phyloP scores from a whole-genome alignment of 1,140 invertebrate genomes.

The Drosophila malerkotliana region DNA sequence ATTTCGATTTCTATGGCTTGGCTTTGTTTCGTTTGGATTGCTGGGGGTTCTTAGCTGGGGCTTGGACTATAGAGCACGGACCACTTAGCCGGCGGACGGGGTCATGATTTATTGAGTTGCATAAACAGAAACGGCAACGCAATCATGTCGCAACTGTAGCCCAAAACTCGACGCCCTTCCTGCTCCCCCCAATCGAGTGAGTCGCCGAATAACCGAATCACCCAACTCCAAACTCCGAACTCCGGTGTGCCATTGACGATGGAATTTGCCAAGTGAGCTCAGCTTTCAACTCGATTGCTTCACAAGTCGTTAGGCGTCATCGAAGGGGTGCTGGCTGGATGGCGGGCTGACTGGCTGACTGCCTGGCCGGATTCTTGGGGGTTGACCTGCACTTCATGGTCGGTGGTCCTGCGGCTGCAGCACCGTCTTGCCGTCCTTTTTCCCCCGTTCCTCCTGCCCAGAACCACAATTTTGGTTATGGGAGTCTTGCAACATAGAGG shows the following conservation, averaged over 20 bases:
- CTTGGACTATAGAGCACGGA: conserved; percentile 6
- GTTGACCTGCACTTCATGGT: conserved; percentile 65
- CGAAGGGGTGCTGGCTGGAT: conserved; percentile 21
- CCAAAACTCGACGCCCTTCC: conserved; percentile 38
- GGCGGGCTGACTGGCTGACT: not conserved
- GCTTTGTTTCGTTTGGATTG: conserved; percentile 60
- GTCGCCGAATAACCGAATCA: not conserved
- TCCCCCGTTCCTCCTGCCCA: not conserved
- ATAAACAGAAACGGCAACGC: conserved; percentile 83
- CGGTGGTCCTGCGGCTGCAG: conserved; percentile 38
- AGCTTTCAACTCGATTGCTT: conserved; percentile 82
- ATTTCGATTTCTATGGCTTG: conserved; percentile 62
- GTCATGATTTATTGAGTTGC: conserved; percentile 83
- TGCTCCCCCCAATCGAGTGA: not conserved
- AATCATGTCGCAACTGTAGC: conserved; percentile 76
- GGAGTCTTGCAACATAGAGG: conserved; percentile 45
- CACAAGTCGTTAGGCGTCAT: conserved; percentile 81
- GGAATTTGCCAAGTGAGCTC: conserved; percentile 63
- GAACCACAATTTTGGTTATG: conserved; percentile 62
- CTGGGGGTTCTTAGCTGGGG: conserved; percentile 12
- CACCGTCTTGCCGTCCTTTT: conserved; percentile 23
- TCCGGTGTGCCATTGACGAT: conserved; percentile 5
- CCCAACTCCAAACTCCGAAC: conserved; percentile 3
- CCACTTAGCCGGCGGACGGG: conserved; percentile 42
- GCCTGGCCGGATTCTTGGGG: conserved; percentile 27